A percentile compares a stretch with the other conserved stretches of the same genome.
phyloP scores from a whole-genome alignment of 2,113 vertebrate genomes.

The Myrmophylax atrothorax region DNA sequence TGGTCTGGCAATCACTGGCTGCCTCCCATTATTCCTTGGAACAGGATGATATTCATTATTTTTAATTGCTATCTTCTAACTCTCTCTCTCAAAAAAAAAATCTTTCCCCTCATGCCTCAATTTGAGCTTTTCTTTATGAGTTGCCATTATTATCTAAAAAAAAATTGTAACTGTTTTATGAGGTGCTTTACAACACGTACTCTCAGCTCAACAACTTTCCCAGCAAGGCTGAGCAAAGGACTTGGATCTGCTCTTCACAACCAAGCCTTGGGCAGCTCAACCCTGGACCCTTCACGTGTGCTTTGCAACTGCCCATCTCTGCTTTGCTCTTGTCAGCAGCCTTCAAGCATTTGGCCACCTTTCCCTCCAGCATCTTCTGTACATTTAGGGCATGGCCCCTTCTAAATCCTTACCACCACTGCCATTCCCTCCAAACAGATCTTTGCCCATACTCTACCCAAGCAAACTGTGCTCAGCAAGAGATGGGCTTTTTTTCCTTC shows the following conservation, averaged over 20 bases:
- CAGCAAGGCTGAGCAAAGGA: not conserved
- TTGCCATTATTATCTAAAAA: not conserved
- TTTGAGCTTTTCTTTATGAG: not conserved
- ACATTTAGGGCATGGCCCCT: too few relatives aligned
- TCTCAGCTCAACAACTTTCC: not conserved
- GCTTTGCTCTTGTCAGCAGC: too few relatives aligned
- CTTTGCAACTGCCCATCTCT: too few relatives aligned
- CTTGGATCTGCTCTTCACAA: not conserved
- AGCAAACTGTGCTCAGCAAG: not conserved
- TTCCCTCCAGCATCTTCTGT: too few relatives aligned
- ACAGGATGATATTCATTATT: accelerated
- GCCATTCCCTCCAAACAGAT: not conserved
- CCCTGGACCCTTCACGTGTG: too few relatives aligned
- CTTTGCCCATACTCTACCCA: not conserved
- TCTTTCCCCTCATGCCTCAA: not conserved
- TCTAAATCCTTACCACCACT: too few relatives aligned
- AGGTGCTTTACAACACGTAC: accelerated
- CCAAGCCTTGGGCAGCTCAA: not conserved
- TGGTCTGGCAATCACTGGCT: not conserved
- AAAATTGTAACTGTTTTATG: not conserved
- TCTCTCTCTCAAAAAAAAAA: not conserved
- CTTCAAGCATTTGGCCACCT: too few relatives aligned
- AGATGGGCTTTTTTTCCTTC: not conserved
- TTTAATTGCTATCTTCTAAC: not conserved
- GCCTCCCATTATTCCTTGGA: not conserved